Evolutionary conservation across 2,888 invertebrate species (phyloP), one percentile per base, ranked within the genome.

Genomic region (Schizotus pectinicornis): DNA sequence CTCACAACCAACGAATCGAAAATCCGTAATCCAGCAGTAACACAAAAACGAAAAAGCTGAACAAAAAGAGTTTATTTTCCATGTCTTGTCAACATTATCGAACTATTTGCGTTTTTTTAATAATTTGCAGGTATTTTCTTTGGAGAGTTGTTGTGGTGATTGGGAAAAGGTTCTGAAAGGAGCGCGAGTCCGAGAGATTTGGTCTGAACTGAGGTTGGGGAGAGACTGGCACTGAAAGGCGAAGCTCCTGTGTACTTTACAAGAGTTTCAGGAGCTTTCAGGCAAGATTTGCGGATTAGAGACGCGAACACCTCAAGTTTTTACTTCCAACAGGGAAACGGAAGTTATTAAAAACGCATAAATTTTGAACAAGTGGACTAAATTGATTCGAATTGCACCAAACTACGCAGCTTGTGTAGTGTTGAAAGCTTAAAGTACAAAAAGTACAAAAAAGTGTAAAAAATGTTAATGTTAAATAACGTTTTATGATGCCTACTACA

Each of bases 1-100:
- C 58, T 58, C 53, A 58, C 58, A 58, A 13, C 58, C 58, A 58
- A 30, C 58, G 58, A 42, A 58, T 58, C 1, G 58, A 48, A 13
- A 35, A 32, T 37, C 42, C 58, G 7, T 36, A 22, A 32, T 58
- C 42, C 22, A 34, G 39, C 9, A 42, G 11, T 11, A 47, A 7
- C 34, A 38, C n/a, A 34, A 53, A 46, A n/a, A 57, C 33, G 7
- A 47, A 47, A 3, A 45, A 39, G 14, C 36, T 11, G n/a, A 43
- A 51, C 57, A 57, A 33, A 9, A 51, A 36, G 1, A 13, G n/a
- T 41, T 41, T 43, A 35, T 39, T 33, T 43, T 48, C 35, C 43
- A 42, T 53, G 41, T 36, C 13, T 49, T 36, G 1, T 43, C 30
- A 37, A 56, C 37, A 43, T 42, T 11, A 55, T 42, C 33, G 11